phyloP scores from a whole-genome alignment of 2,797 vertebrate genomes.

The Chelidonichthys spinosus region DNA sequence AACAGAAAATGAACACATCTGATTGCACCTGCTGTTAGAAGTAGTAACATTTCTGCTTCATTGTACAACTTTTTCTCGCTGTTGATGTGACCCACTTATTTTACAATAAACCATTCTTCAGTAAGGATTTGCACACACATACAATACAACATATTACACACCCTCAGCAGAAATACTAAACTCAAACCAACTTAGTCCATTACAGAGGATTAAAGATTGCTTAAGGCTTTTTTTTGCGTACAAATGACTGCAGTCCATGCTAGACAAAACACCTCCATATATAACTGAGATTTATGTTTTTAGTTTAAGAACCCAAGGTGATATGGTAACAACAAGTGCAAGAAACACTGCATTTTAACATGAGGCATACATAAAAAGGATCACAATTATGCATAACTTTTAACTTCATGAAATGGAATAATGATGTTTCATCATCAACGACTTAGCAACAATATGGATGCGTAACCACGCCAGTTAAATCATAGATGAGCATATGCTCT shows the following conservation, averaged over 20 bases:
- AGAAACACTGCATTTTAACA: conserved; percentile 70
- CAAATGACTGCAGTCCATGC: conserved; percentile 74
- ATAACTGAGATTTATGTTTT: conserved; percentile 60
- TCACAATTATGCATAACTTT: conserved; percentile 37
- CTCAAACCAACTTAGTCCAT: conserved; percentile 64
- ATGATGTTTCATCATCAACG: conserved; percentile 46
- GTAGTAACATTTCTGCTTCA: conserved; percentile 64
- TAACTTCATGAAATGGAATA: conserved; percentile 43
- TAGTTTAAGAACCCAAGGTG: conserved; percentile 53
- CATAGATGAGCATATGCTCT: conserved; percentile 50
- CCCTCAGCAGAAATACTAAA: conserved; percentile 67
- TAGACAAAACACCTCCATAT: conserved; percentile 57
- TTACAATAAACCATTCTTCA: conserved; percentile 67
- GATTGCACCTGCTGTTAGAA: conserved; percentile 64
- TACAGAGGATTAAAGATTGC: conserved; percentile 68
- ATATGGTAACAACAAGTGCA: conserved; percentile 59
- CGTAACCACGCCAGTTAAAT: conserved; percentile 55
- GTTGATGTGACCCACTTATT: conserved; percentile 63
- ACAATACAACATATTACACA: conserved; percentile 64
- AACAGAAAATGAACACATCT: conserved; percentile 70
- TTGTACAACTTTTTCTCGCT: conserved; percentile 60
- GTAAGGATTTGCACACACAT: conserved; percentile 62
- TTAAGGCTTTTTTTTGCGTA: conserved; percentile 76
- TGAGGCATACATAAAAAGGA: conserved; percentile 49
- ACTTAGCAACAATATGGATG: conserved; percentile 30